Evolutionary conservation across 2,888 invertebrate species (phyloP), one percentile per base, ranked within the genome.

Genomic region (Mycalesis mineus): DNA sequence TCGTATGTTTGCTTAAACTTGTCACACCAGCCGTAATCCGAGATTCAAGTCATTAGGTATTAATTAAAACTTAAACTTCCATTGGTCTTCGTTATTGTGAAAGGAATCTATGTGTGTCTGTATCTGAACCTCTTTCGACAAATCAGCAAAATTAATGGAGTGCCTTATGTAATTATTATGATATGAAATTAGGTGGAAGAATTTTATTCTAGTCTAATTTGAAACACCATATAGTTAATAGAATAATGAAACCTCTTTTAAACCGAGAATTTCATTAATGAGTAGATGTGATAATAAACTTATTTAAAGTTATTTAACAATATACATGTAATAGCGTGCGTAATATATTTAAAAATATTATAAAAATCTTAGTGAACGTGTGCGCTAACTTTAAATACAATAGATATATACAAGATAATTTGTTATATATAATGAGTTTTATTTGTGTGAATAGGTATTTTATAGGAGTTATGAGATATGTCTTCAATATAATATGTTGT

Each of bases 91-190:
- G 78, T 83, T 80, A 80, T 77, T 75, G 72, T 75, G 78, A 74
- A 75, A 66, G 15, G 36, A 75, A 69, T 69, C 72, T 71, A 68
- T 68, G 71, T 74, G 74, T 78, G 74, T 78, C 78, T 81, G 78
- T 80, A 77, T 80, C 63, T 80, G 70, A 76, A 80, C 71, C 78
- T 77, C 78, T 86, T 87, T 85, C 80, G 86, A 85, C 76, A 79
- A 82, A 84, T 73, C 84, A 81, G 84, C 84, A 80, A 87, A 86
- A 85, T 86, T 84, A 87, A 86, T 80, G 88, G 90, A 90, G 90
- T 90, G 90, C 90, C 90, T 90, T 90, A 90, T 85, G 86, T 90
- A 89, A 83, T 80, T 84, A 87, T 81, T 88, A 88, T 84, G 75
- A 86, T 86, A 88, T 87, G 84, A 86, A 84, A 83, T 83, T 89